Evolutionary conservation across 2,888 invertebrate species (phyloP), one percentile per base, ranked within the genome.

Genomic region (Eudasyphora cyanicolor): DNA sequence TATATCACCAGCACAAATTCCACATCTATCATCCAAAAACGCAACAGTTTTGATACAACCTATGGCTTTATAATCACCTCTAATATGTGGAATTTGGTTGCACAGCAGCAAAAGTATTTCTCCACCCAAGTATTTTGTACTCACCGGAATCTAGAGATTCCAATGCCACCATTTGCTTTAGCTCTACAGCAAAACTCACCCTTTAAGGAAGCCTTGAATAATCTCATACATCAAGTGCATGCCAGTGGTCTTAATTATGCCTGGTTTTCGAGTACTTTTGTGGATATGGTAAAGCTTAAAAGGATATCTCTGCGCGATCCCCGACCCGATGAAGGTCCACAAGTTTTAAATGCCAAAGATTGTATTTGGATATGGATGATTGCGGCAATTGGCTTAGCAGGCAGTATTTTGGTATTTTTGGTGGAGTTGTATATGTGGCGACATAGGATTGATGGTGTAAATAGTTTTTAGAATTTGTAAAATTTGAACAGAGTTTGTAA

Each of bases 291-390:
- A 3, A 45, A n/a, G 12, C 5, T 12, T 4, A 45, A 45, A 45
- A 12, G 3, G 12, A 4, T 8, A 12, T 8, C 45, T 3, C n/a
- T 45, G 12, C 14, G n/a, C 3, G 45, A 45, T 12, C 45, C 45
- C 12, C 5, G n/a, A 8, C 45, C 45, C 2, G 45, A 45, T 3
- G 1, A 14, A 12, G 27, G 8, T 12, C 2, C n/a, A 24, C 12
- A 3, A 27, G 27, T 45, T 3, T 12, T 45, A 45, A 12, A 2
- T 3, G 60, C 21, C n/a, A 10, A 60, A 1, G 83, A 83, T 81
- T 70, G 80, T 7, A 7, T 80, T 10, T 62, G 73, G 29, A 51
- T 83, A 35, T 81, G 83, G 80, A 45, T 4, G 21, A 74, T 81
- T 21, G 60, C 74, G 4, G 3, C 29, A 10, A n/a, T 74, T 21